Evolutionary conservation across 1,140 invertebrate genomes (phyloP).

Genomic region (Meloidogyne hapla): DNA sequence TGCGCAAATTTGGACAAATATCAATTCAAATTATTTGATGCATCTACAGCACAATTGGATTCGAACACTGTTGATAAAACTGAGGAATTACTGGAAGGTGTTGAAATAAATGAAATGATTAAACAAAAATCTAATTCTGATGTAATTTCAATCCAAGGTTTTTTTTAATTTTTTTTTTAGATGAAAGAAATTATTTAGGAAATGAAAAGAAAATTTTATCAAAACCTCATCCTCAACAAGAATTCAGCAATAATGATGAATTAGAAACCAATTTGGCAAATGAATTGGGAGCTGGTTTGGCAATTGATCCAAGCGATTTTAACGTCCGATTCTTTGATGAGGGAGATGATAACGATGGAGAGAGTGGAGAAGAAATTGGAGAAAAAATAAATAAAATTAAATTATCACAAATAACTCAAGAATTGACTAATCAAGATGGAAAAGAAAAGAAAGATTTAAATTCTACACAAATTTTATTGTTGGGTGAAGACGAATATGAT

Average conservation of each 20-base stretch:
- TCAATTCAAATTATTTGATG: constrained; percentile 31
- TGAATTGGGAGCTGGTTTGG: constrained; percentile 5
- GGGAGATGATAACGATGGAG: constrained; percentile 13
- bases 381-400: constrained; percentile 5
- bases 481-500: neutral
- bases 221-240: neutral
- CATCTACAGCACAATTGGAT: neutral
- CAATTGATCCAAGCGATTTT: constrained; percentile 13
- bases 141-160: too few species aligned
- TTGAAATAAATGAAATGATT: neutral
- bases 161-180: too few species aligned
- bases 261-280: neutral
- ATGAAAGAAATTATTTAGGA: neutral
- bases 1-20: constrained; percentile 32
- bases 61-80: neutral
- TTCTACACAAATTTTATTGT: neutral
- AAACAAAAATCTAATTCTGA: neutral
- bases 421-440: neutral
- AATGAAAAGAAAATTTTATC: neutral
- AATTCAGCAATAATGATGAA: neutral
- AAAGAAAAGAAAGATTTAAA: neutral
- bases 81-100: neutral
- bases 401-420: neutral
- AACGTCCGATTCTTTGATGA: constrained; percentile 33
- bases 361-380: neutral